phyloP scores from a whole-genome alignment of 2,797 vertebrate species.

The Muscicapa comitata region DNA sequence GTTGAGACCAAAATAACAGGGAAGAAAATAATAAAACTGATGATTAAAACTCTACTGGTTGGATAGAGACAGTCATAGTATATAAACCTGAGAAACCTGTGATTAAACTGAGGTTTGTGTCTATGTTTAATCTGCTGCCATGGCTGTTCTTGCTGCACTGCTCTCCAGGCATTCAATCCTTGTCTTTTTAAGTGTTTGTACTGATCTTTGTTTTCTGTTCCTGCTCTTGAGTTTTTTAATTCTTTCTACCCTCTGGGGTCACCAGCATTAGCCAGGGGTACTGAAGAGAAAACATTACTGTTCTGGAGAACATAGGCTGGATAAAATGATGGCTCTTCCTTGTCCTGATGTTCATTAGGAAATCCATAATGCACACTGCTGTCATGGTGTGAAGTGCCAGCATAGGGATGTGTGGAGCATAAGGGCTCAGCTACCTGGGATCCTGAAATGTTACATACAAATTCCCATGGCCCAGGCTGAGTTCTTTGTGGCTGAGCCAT shows the following conservation, averaged over 20 bases:
- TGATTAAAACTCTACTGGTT: not conserved
- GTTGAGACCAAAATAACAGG: not conserved
- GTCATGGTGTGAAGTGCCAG: not conserved
- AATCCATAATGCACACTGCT: not conserved
- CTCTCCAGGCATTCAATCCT: not conserved
- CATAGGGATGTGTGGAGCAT: not conserved
- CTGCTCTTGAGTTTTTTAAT: not conserved
- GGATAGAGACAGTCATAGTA: not conserved
- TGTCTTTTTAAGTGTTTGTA: not conserved
- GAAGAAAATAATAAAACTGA: not conserved
- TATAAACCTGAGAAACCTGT: not conserved
- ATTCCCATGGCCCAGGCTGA: not conserved
- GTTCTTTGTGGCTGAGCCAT: not conserved
- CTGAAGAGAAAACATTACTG: not conserved
- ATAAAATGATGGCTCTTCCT: not conserved
- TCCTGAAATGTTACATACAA: fast-evolving
- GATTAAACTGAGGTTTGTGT: not conserved
- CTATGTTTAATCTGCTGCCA: not conserved
- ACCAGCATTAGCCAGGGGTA: not conserved
- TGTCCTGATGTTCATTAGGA: not conserved
- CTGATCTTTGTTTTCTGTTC: not conserved
- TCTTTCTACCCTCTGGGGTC: not conserved
- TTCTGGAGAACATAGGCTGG: not conserved
- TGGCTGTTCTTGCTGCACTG: not conserved
- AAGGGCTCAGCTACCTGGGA: not conserved